phyloP scores from a whole-genome alignment of 2,797 vertebrate species.

The Pangasius krempfi region DNA sequence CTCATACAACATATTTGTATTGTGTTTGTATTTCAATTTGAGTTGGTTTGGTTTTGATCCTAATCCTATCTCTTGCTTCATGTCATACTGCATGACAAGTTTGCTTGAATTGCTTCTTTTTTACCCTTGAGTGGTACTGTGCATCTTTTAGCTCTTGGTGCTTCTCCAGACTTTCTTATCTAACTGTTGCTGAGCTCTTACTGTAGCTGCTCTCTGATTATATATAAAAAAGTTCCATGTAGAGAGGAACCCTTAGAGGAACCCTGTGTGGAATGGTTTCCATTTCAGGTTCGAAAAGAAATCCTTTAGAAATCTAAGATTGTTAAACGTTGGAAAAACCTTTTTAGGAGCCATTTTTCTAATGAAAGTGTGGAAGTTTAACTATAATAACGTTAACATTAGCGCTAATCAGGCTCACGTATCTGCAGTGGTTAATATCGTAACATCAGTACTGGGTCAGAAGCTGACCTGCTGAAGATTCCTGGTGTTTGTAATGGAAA shows the following conservation, averaged over 20 bases:
- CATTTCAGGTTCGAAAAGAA: background rate
- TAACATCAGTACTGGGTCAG: background rate
- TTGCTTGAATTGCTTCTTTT: background rate
- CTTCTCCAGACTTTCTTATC: background rate
- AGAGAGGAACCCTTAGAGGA: background rate
- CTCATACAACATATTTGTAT: background rate
- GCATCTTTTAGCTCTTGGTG: background rate
- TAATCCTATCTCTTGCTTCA: background rate
- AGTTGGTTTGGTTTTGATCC: background rate
- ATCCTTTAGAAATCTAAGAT: background rate
- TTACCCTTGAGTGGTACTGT: background rate
- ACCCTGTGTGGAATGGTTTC: background rate
- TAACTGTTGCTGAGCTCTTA: background rate
- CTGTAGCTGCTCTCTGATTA: background rate
- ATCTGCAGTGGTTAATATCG: background rate
- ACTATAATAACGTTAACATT: background rate
- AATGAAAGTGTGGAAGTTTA: background rate
- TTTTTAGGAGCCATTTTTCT: background rate
- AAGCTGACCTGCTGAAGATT: background rate
- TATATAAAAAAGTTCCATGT: background rate
- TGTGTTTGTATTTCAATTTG: background rate
- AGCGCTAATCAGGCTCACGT: background rate
- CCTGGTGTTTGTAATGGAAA: slow-evolving; percentile 17
- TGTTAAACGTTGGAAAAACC: background rate
- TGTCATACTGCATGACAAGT: background rate